These are phyloP conservation scores for Metacarcinus magister DNA, from an alignment of 2,888 invertebrate genomes.

Conservation along the genomic window DNA sequence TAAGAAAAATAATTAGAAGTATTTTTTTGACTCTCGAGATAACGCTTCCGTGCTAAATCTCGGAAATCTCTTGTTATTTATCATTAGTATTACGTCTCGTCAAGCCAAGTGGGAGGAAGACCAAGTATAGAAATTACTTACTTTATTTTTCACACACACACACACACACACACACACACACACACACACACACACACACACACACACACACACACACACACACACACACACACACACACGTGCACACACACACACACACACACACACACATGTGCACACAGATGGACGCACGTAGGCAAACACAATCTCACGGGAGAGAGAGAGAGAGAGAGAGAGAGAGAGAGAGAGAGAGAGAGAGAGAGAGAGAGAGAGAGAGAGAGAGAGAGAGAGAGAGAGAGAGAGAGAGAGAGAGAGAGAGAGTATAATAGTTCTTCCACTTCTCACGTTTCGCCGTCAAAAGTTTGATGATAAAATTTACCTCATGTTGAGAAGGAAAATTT, in stretches of 20 bases:
- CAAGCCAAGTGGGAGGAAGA: background rate
- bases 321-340: background rate
- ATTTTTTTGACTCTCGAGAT: background rate
- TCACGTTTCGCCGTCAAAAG: background rate
- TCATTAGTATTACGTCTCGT: background rate
- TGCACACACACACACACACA: background rate
- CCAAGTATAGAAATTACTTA: too few relatives aligned
- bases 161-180: background rate
- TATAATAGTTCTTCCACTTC: background rate
- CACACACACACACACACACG: background rate
- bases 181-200: background rate
- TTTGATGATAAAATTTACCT: constrained; percentile 12
- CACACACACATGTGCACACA: background rate
- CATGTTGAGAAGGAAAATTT: background rate
- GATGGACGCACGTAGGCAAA: background rate
- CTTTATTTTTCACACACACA: background rate
- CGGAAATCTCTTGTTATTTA: background rate
- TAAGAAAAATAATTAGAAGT: background rate
- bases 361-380: constrained; percentile 26
- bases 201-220: background rate
- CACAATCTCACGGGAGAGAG: background rate
- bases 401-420: background rate
- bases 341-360: constrained; percentile 26
- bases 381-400: constrained; percentile 26
- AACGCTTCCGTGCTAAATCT: background rate